phyloP scores from a whole-genome alignment of 2,888 invertebrate species.

The Agrypnus murinus region DNA sequence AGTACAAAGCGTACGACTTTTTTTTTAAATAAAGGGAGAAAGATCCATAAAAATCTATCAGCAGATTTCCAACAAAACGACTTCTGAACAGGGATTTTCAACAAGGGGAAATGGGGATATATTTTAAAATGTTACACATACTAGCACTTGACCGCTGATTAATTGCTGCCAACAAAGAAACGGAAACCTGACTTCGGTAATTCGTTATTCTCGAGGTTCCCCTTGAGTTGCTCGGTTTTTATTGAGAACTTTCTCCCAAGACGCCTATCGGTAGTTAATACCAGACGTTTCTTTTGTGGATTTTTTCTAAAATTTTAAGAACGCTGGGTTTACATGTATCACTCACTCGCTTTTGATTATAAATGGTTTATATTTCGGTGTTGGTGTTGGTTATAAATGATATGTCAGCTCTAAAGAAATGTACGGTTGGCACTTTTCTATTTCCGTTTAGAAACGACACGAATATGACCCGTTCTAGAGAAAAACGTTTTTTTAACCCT shows the following conservation, averaged over 20 bases:
- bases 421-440: slow-evolving; percentile 35
- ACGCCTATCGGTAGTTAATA: slow-evolving; percentile 17
- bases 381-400: slow-evolving; percentile 20
- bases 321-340: slow-evolving; percentile 1
- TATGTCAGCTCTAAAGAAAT: slow-evolving; percentile 26
- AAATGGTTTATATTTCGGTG: slow-evolving; percentile 31
- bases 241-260: slow-evolving; percentile 18
- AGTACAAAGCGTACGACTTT: slow-evolving; percentile 6
- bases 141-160: slow-evolving; percentile 29
- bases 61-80: slow-evolving; percentile 4
- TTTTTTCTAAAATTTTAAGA: not conserved
- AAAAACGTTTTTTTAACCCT: too few species aligned
- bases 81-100: not conserved
- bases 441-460: slow-evolving; percentile 29
- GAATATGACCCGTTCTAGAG: not conserved
- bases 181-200: slow-evolving; percentile 22
- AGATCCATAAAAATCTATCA: slow-evolving; percentile 23
- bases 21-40: not conserved
- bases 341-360: slow-evolving; percentile 13
- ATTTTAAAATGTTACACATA: slow-evolving; percentile 31
- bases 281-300: not conserved
- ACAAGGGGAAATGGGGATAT: slow-evolving; percentile 21
- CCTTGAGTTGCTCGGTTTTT: slow-evolving; percentile 8
- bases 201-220: slow-evolving; percentile 14
- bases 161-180: slow-evolving; percentile 29